Base-by-base conservation (phyloP, 64 coral and sea anemone genomes). In the Porites australiensis region DNA sequence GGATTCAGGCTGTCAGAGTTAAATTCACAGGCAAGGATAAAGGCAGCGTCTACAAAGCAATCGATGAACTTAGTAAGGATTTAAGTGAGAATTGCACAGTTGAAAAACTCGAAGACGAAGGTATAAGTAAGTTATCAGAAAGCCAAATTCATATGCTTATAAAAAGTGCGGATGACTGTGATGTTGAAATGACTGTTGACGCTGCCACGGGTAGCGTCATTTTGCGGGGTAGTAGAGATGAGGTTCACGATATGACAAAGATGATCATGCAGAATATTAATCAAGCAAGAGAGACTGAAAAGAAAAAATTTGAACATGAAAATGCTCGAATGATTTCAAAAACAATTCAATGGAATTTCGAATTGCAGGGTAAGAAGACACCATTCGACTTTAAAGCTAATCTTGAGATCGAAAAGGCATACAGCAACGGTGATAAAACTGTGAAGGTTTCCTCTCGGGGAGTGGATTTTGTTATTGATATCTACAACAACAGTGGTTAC, bases 321-420 rank as follows among this genome's bases (percentile, higher is more conserved):
- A 50, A 88, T 50, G 86, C 71, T 22, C n/a, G 58, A 47, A 72
- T 88, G 14, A 16, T 88, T 44, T 88, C 72, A 50, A 76, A 88
- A 44, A 75, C 86, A 20, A 15, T 88, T 37, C 45, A 76, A 55
- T 88, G 86, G 86, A 50, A 21, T 15, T 88, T 61, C 20, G 44
- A 88, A 27, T 9, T 75, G 8, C n/a, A 76, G 45, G 86, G 71
- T 2, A 57, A 8, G 44, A 62, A 37, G 44, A 23, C 4, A 6
- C 37, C 22, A 10, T 88, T 88, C 15, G 50, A 27, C 16, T 75
- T 75, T 19, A 58, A 58, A 5, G 6, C 12, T 12, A 88, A 88
- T 58, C 69, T 72, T 19, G 18, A 15, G 18, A 64, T 64, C 18
- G 62, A 64, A 16, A 64, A 19, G 62, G 62, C 62, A 19, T 19